Percentiles rank a stretch among this genome's conserved stretches.
These are phyloP conservation scores for Myotis daubentonii DNA, from an alignment of 2,797 vertebrate genomes.

Conservation along the genomic window DNA sequence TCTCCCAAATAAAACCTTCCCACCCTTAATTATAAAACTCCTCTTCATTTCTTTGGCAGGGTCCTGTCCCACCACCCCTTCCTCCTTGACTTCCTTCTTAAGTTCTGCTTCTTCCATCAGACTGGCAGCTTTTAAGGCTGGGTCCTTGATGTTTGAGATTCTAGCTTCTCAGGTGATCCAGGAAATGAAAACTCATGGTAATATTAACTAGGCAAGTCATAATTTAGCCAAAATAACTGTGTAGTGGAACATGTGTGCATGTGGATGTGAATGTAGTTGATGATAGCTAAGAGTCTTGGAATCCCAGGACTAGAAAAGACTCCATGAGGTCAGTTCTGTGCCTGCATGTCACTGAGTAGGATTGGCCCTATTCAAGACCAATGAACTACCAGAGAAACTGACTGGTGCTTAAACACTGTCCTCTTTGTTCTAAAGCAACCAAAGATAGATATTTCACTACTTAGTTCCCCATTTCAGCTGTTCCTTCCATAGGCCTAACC, in stretches of 20 bases:
- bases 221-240: conserved; percentile 27
- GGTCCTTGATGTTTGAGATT: background rate
- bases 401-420: background rate
- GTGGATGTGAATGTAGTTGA: background rate
- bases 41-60: background rate
- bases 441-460: background rate
- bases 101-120: background rate
- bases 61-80: background rate
- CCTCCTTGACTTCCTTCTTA: background rate
- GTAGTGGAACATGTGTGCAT: background rate
- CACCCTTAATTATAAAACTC: background rate
- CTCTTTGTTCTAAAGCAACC: background rate
- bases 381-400: background rate
- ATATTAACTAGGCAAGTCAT: conserved; percentile 12
- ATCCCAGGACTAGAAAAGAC: background rate
- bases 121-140: background rate
- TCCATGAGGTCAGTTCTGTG: background rate
- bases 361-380: background rate
- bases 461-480: background rate
- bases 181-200: conserved; percentile 27
- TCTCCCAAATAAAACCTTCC: background rate
- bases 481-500: background rate
- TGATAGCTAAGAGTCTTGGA: background rate
- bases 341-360: background rate
- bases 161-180: conserved; percentile 17